Percentiles rank a stretch among this genome's conserved stretches.
Conservation (phyloP, 1,140 invertebrate species). For the Reticulitermes speratus region DNA sequence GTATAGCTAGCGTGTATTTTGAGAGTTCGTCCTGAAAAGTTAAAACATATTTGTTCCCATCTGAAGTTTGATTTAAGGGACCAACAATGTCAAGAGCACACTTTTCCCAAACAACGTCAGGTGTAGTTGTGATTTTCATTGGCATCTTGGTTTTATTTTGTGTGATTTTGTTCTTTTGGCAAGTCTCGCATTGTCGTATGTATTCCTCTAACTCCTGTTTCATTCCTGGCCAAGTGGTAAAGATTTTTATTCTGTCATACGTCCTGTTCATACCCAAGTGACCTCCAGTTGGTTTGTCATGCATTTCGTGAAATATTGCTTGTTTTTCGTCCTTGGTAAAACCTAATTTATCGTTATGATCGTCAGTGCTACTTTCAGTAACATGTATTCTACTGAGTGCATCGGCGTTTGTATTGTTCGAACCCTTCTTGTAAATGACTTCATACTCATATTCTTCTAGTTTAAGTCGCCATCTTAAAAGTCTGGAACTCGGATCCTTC, state of each 20-base stretch:
- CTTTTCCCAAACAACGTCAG: constrained; percentile 6
- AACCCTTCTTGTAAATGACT: constrained; percentile 47
- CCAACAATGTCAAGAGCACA: constrained; percentile 32
- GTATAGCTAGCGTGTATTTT: constrained; percentile 16
- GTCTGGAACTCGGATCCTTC: constrained; percentile 49
- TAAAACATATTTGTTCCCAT: constrained; percentile 31
- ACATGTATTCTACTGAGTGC: constrained; percentile 36
- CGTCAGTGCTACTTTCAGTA: too few species aligned
- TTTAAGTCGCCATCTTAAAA: constrained; percentile 52
- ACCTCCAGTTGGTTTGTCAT: constrained; percentile 19
- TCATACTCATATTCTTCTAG: constrained; percentile 51
- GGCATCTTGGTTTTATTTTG: constrained; percentile 6
- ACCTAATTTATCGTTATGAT: background rate
- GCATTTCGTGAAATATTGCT: constrained; percentile 24
- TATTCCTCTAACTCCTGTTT: constrained; percentile 23
- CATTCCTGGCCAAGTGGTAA: constrained; percentile 24
- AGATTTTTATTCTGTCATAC: constrained; percentile 18
- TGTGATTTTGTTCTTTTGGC: constrained; percentile 31
- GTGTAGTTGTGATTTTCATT: constrained; percentile 27
- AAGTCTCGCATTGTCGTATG: constrained; percentile 27
- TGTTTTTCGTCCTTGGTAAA: background rate
- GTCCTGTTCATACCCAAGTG: constrained; percentile 27
- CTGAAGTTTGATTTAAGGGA: background rate
- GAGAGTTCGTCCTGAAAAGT: constrained; percentile 28
- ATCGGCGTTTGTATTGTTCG: constrained; percentile 44